A percentile compares a stretch with the other conserved stretches of the same genome.
These are phyloP conservation scores for Formica exsecta DNA, from an alignment of 1,140 invertebrate genomes.

Conservation along the genomic window DNA sequence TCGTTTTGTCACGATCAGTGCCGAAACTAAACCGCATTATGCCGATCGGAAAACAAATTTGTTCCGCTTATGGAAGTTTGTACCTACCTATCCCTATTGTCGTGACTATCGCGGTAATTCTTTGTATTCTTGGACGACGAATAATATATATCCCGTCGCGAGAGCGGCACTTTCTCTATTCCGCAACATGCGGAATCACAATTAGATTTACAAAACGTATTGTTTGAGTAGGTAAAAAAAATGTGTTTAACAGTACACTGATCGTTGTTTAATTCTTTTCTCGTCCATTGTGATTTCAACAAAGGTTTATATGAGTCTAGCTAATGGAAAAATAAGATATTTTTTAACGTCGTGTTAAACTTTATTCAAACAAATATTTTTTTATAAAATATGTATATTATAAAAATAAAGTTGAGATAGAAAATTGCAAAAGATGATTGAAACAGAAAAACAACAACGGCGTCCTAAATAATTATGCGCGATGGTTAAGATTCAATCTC, in stretches of 20 bases:
- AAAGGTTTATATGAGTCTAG: neutral
- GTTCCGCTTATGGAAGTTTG: slow-evolving; percentile 24
- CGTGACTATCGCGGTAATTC: slow-evolving; percentile 19
- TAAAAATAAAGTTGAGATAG: no score
- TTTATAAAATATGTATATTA: no score
- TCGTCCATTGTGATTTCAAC: neutral
- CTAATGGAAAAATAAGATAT: no score
- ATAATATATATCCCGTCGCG: neutral
- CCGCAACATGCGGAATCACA: neutral
- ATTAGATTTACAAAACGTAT: neutral
- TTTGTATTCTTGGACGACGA: neutral
- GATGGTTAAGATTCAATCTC: no score
- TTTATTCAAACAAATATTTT: no score
- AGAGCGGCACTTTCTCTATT: neutral
- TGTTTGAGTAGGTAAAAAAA: neutral
- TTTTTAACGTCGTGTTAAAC: no score
- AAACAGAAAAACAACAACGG: no score
- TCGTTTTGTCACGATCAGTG: slow-evolving; percentile 23
- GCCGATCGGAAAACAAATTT: slow-evolving; percentile 31
- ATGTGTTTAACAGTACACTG: neutral
- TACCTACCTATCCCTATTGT: slow-evolving; percentile 23
- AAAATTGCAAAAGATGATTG: no score
- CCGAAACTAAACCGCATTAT: slow-evolving; percentile 3
- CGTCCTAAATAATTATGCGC: no score
- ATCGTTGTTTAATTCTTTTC: neutral